Conservation (phyloP, 37 sponge, comb jelly and placozoan genomes). For the Eunapius fragilis region DNA sequence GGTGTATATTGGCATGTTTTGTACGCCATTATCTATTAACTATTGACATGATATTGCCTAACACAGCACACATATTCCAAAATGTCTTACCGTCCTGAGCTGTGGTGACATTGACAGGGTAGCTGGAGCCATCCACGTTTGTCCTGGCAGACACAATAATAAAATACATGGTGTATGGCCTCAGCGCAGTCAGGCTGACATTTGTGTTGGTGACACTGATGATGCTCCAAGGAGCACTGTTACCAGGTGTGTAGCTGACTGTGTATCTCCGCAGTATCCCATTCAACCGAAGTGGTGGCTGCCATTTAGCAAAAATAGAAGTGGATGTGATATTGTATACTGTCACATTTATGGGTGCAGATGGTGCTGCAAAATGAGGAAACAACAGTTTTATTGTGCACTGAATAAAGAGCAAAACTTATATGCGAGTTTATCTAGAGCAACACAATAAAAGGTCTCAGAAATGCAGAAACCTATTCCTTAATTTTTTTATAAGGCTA, state of each 20-base stretch:
- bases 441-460: too few relatives aligned
- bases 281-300: conserved; percentile 4
- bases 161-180: not conserved
- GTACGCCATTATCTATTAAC: too few relatives aligned
- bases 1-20: too few relatives aligned
- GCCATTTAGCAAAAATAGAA: conserved; percentile 3
- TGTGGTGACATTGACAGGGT: not conserved
- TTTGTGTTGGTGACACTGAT: not conserved
- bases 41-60: not conserved
- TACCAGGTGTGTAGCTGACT: not conserved
- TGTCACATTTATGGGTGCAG: conserved; percentile 24
- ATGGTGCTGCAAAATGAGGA: conserved; percentile 5
- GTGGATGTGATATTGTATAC: not conserved
- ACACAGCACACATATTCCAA: not conserved
- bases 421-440: too few relatives aligned
- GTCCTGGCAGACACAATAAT: not conserved
- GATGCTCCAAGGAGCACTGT: not conserved
- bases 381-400: not conserved
- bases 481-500: too few relatives aligned
- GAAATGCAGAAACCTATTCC: too few relatives aligned
- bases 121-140: not conserved
- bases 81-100: not conserved
- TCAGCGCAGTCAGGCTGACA: not conserved
- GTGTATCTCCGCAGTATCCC: conserved; percentile 28
- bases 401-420: too few relatives aligned